Evolutionary conservation across 1,140 invertebrate genomes (phyloP).

Genomic region (Philaenus spumarius): DNA sequence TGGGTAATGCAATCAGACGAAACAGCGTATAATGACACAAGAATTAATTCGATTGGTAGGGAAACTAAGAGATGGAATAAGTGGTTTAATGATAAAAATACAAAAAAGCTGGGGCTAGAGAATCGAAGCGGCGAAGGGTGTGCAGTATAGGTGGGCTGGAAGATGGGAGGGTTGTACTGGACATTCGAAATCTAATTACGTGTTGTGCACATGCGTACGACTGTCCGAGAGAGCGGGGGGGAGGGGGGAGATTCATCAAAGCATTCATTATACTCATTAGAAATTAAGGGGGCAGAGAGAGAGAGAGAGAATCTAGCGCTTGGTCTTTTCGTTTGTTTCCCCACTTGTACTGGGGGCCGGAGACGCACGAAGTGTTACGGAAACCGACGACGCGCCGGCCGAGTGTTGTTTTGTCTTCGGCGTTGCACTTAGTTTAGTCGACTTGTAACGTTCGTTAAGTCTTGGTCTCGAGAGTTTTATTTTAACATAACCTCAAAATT

Average conservation of each 20-base stretch:
- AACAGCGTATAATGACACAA: conserved; percentile 9
- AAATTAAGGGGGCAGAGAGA: conserved; percentile 6
- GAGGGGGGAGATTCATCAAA: conserved; percentile 13
- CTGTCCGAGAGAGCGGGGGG: background rate
- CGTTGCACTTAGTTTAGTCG: no score
- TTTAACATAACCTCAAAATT: no score
- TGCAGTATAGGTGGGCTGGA: conserved; percentile 3
- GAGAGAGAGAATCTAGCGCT: conserved; percentile 8
- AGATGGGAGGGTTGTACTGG: conserved; percentile 6
- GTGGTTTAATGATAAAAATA: conserved; percentile 7
- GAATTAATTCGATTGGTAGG: conserved; percentile 16
- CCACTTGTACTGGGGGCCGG: background rate
- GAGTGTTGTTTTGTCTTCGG: no score
- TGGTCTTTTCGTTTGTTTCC: conserved; percentile 12
- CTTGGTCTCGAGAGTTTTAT: no score
- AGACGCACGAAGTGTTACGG: no score
- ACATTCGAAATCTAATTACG: conserved; percentile 14
- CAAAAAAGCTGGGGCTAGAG: conserved; percentile 3
- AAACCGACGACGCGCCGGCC: no score
- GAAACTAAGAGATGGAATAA: conserved; percentile 13
- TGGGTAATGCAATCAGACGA: no score
- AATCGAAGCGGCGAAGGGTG: conserved; percentile 3
- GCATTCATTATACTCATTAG: conserved; percentile 18
- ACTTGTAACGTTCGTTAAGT: no score
- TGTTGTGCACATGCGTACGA: conserved; percentile 11